Evolutionary conservation across 2,888 invertebrate species (phyloP).

Genomic region (Romanomermis culicivorax): DNA sequence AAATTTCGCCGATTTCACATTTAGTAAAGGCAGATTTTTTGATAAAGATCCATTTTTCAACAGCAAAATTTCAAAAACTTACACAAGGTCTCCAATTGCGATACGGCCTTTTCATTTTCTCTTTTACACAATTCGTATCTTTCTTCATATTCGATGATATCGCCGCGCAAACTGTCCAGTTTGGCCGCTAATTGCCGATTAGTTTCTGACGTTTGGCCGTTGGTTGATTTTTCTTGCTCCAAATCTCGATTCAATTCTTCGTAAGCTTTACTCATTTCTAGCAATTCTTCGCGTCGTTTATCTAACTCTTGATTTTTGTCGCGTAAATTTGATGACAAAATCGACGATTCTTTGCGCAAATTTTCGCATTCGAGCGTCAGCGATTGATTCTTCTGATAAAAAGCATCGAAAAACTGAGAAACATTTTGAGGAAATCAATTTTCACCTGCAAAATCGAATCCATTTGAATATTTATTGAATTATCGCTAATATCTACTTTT

Average conservation of each 20-base stretch:
- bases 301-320: too few relatives aligned
- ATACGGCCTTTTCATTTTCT: slow-evolving; percentile 18
- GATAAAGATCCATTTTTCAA: background rate
- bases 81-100: slow-evolving; percentile 15
- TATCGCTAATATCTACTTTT: too few relatives aligned
- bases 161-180: slow-evolving; percentile 18
- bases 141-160: slow-evolving; percentile 22
- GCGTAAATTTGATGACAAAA: too few relatives aligned
- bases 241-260: slow-evolving; percentile 20
- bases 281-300: slow-evolving; percentile 12
- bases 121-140: slow-evolving; percentile 20
- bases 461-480: too few relatives aligned
- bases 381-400: too few relatives aligned
- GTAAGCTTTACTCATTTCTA: slow-evolving; percentile 18
- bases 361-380: too few relatives aligned
- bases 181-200: slow-evolving; percentile 1
- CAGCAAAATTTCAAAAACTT: background rate
- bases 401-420: too few relatives aligned
- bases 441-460: too few relatives aligned
- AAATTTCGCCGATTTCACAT: background rate
- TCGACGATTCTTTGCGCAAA: too few relatives aligned
- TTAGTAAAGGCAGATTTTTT: background rate
- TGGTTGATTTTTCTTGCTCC: slow-evolving; percentile 15
- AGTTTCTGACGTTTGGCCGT: slow-evolving; percentile 9
- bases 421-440: too few relatives aligned